These are phyloP conservation scores for Ptychochromis oligacanthus DNA, from an alignment of 2,113 vertebrate genomes.

Conservation along the genomic window DNA sequence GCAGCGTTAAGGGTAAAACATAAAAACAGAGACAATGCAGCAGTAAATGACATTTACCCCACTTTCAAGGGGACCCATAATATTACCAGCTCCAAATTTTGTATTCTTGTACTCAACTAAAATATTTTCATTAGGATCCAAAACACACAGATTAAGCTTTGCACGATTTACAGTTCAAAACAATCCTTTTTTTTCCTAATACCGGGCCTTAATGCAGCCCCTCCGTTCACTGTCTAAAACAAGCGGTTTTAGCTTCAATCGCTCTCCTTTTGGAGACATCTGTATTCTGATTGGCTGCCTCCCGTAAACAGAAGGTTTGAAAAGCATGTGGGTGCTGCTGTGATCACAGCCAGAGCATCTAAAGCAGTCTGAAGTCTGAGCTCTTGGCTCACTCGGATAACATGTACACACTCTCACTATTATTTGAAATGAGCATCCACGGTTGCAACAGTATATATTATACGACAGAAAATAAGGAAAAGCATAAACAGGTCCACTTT, in stretches of 20 bases:
- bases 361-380: not conserved
- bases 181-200: no score
- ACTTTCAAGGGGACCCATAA: no score
- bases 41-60: no score
- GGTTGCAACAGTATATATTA: no score
- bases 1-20: not conserved
- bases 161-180: no score
- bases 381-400: not conserved
- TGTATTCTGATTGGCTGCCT: not conserved
- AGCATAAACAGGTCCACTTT: not conserved
- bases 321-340: not conserved
- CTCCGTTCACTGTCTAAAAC: not conserved
- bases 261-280: not conserved
- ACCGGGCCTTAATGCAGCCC: not conserved
- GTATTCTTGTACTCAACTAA: no score
- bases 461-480: not conserved
- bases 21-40: no score
- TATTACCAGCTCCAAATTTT: no score
- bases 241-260: accelerated
- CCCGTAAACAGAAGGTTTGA: not conserved
- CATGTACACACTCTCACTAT: no score
- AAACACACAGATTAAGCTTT: no score
- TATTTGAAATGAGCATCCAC: not conserved
- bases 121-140: no score
- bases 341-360: not conserved